Conservation (phyloP, 2,113 vertebrate genomes). For the Neotoma lepida region DNA sequence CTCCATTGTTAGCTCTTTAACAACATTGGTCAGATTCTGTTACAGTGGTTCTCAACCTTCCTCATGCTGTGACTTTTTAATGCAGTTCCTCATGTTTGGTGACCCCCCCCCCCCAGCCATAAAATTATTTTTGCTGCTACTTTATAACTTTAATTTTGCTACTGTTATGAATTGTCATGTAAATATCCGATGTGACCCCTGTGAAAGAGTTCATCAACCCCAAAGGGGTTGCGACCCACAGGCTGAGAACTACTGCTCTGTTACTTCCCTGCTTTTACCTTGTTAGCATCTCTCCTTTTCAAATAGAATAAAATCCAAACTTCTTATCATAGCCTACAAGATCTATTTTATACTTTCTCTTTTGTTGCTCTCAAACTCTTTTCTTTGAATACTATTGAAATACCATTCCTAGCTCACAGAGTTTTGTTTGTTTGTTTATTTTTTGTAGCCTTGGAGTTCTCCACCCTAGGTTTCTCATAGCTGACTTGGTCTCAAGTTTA, state of each 20-base stretch:
- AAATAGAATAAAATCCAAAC: conserved; percentile 19
- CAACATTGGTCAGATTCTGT: neutral
- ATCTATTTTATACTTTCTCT: neutral
- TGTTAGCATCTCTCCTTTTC: neutral
- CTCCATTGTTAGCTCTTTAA: neutral
- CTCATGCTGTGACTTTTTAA: neutral
- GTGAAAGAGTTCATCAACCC: neutral
- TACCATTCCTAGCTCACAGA: neutral
- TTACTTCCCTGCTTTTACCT: neutral
- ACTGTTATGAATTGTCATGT: neutral
- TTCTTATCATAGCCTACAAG: neutral
- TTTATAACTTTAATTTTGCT: neutral
- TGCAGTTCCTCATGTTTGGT: neutral
- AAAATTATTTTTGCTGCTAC: neutral
- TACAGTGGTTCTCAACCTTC: neutral
- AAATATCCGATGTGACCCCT: neutral
- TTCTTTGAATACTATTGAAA: neutral
- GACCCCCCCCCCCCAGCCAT: neutral
- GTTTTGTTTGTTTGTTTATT: neutral
- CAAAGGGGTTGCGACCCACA: neutral
- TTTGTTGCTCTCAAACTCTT: neutral
- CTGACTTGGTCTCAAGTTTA: neutral
- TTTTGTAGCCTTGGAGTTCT: conserved; percentile 12
- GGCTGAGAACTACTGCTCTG: neutral
- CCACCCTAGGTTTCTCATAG: neutral